Conservation (phyloP, 2,888 invertebrate species). For the Chymomyza procnemis region DNA sequence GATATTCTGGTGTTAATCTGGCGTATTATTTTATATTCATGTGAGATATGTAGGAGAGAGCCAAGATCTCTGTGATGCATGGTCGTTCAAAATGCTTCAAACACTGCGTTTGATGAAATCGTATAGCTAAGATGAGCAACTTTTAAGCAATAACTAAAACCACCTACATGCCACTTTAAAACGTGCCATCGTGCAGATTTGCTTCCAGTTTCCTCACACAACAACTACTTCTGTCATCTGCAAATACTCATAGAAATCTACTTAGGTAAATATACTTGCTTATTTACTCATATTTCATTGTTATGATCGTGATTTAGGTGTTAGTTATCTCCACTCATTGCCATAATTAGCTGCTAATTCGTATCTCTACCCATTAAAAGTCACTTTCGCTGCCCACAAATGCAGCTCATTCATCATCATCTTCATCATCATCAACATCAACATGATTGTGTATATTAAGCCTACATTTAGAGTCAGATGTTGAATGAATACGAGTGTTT, state of each 20-base stretch:
- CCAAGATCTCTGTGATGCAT: too few relatives aligned
- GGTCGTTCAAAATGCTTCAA: too few relatives aligned
- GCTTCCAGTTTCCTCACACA: background rate
- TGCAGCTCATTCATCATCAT: background rate
- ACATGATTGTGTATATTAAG: background rate
- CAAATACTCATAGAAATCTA: background rate
- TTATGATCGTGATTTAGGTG: background rate
- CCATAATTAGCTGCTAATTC: background rate
- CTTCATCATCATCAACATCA: background rate
- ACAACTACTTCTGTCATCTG: background rate
- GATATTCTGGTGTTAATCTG: too few relatives aligned
- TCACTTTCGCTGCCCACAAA: conserved; percentile 15
- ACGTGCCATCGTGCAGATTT: too few relatives aligned
- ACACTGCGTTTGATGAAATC: too few relatives aligned
- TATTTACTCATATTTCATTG: background rate
- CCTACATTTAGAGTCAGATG: background rate
- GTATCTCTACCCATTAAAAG: conserved; percentile 24
- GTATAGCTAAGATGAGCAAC: too few relatives aligned
- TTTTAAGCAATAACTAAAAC: too few relatives aligned
- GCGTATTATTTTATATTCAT: too few relatives aligned
- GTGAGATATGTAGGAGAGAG: too few relatives aligned
- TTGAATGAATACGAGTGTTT: background rate
- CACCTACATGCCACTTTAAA: too few relatives aligned
- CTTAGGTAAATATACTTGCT: background rate
- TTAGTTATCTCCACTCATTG: background rate